Conservation (phyloP, 2,113 vertebrate genomes). For the Chloebia gouldiae region DNA sequence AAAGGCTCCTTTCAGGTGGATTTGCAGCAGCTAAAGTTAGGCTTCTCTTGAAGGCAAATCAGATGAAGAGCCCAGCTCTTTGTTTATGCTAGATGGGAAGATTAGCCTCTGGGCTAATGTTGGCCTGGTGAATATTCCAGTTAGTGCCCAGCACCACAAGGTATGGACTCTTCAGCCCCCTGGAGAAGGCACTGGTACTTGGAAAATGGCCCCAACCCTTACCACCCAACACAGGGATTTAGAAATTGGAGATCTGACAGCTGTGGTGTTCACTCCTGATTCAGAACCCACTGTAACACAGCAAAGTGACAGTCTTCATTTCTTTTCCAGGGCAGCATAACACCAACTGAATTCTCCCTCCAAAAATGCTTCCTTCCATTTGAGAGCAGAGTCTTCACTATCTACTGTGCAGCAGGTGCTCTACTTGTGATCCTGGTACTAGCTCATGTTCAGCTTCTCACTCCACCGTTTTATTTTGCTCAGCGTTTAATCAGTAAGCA, state of each 20-base stretch:
- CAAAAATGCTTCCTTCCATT: constrained; percentile 88
- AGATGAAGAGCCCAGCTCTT: constrained; percentile 23
- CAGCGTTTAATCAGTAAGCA: constrained; percentile 82
- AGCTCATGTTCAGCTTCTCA: constrained; percentile 72
- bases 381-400: constrained; percentile 83
- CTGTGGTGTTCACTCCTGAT: neutral
- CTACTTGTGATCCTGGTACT: constrained; percentile 74
- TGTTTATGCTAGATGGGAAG: neutral
- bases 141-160: constrained; percentile 9
- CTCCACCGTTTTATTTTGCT: constrained; percentile 76
- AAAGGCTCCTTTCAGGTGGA: neutral
- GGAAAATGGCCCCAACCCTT: constrained; percentile 17
- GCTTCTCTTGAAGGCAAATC: constrained; percentile 38
- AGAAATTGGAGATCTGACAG: neutral
- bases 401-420: constrained; percentile 78
- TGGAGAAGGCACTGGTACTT: constrained; percentile 47
- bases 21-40: constrained; percentile 23
- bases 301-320: neutral
- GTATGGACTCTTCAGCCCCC: neutral
- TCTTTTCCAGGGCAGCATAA: constrained; percentile 80
- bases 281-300: neutral
- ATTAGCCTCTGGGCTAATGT: neutral
- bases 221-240: neutral
- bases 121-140: neutral
- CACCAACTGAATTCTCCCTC: constrained; percentile 75